These are phyloP conservation scores for Napeogenes inachia DNA, from an alignment of 2,888 invertebrate genomes.

Conservation along the genomic window DNA sequence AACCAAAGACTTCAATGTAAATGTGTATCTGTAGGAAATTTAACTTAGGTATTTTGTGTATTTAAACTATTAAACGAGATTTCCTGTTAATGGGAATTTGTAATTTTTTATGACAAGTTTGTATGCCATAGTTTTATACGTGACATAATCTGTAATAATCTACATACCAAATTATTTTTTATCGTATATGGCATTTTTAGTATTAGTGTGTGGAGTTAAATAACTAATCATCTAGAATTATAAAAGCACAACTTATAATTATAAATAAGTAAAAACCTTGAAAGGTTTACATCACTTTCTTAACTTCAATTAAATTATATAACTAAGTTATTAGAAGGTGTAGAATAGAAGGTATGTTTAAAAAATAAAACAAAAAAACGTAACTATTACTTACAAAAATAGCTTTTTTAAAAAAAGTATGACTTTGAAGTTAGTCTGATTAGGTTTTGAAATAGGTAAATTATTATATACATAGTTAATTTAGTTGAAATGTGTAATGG, in stretches of 20 bases:
- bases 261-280: too few species aligned
- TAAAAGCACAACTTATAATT: not conserved
- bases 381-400: too few species aligned
- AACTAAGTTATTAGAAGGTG: too few species aligned
- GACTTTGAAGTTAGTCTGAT: too few species aligned
- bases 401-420: too few species aligned
- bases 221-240: not conserved
- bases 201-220: not conserved
- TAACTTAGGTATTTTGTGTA: not conserved
- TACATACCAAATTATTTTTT: conserved; percentile 4
- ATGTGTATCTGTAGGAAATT: not conserved
- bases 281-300: too few species aligned
- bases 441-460: not conserved
- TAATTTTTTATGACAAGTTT: conserved; percentile 5
- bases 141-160: not conserved
- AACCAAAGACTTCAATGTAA: conserved; percentile 15
- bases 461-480: not conserved
- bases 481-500: conserved; percentile 4
- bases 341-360: too few species aligned
- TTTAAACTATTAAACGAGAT: not conserved
- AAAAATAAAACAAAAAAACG: too few species aligned
- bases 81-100: not conserved
- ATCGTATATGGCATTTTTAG: not conserved
- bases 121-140: conserved; percentile 3
- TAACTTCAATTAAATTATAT: too few species aligned